These are phyloP conservation scores for Ptilonorhynchus violaceus DNA, from an alignment of 2,113 vertebrate species.

Conservation along the genomic window DNA sequence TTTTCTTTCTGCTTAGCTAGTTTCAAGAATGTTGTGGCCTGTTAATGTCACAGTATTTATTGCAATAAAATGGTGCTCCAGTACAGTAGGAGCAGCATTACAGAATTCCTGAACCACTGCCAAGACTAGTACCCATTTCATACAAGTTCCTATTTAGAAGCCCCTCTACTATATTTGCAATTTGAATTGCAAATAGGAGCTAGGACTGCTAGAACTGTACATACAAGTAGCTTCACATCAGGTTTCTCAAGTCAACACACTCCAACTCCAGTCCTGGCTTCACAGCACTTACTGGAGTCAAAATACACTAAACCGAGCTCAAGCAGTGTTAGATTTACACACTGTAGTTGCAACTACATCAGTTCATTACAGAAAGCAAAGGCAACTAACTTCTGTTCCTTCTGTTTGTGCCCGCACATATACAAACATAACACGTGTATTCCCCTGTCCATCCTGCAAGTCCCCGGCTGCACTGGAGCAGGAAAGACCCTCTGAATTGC, in stretches of 20 bases:
- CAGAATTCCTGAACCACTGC: slow-evolving; percentile 18
- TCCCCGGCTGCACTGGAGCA: neutral
- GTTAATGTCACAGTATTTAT: neutral
- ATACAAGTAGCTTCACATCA: neutral
- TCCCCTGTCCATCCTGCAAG: neutral
- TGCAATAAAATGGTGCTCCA: slow-evolving; percentile 11
- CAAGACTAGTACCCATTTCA: slow-evolving; percentile 19
- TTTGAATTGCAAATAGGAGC: neutral
- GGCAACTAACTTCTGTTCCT: neutral
- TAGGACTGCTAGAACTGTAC: neutral
- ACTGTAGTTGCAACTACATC: neutral
- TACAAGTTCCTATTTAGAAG: slow-evolving; percentile 38
- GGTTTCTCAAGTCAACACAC: neutral
- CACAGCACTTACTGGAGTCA: neutral
- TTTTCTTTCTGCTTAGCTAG: slow-evolving; percentile 8
- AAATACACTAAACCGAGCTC: neutral
- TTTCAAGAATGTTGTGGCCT: slow-evolving; percentile 12
- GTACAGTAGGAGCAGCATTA: slow-evolving; percentile 13
- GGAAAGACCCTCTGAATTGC: neutral
- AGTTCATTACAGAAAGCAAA: neutral
- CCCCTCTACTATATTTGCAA: neutral
- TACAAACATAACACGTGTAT: fast-evolving
- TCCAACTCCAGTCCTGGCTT: neutral
- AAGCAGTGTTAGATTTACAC: neutral
- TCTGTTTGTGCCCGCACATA: neutral